These are phyloP conservation scores for Cerceris rybyensis DNA, from an alignment of 2,888 invertebrate species.

Conservation along the genomic window DNA sequence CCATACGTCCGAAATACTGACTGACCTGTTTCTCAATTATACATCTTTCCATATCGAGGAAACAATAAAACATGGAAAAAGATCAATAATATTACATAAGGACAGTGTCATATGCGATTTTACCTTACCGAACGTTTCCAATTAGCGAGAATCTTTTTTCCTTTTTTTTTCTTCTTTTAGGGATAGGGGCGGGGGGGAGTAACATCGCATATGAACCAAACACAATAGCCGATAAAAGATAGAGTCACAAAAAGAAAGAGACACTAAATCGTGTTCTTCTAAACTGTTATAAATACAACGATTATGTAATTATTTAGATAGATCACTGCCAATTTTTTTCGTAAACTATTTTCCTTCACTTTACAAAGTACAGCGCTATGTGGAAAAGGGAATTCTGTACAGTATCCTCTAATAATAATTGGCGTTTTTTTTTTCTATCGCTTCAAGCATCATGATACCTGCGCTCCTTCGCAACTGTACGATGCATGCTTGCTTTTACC, in stretches of 20 bases:
- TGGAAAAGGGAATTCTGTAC: conserved; percentile 24
- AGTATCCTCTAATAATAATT: conserved; percentile 35
- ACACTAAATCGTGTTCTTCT: conserved; percentile 38
- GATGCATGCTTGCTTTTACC: conserved; percentile 34
- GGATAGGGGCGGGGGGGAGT: conserved; percentile 2
- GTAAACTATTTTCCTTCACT: conserved; percentile 26
- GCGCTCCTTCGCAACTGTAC: conserved; percentile 37
- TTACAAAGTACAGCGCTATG: conserved; percentile 29
- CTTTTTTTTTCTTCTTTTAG: no score
- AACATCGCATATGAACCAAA: conserved; percentile 52
- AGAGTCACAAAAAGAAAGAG: conserved; percentile 43
- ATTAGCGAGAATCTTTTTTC: conserved; percentile 26
- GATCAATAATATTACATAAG: conserved; percentile 50
- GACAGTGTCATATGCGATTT: conserved; percentile 52
- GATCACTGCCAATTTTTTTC: conserved; percentile 53
- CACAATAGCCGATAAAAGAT: conserved; percentile 45
- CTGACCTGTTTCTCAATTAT: conserved; percentile 34
- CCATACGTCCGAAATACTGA: conserved; percentile 48
- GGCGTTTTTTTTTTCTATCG: conserved; percentile 26
- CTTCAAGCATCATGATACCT: conserved; percentile 37
- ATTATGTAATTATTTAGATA: conserved; percentile 43
- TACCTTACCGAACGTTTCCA: conserved; percentile 36
- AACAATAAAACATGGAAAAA: conserved; percentile 46
- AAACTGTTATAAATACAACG: conserved; percentile 51
- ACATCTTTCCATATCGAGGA: conserved; percentile 46